Base-by-base conservation (phyloP, 1,140 invertebrate genomes). In the Himalopsyche phryganea region DNA sequence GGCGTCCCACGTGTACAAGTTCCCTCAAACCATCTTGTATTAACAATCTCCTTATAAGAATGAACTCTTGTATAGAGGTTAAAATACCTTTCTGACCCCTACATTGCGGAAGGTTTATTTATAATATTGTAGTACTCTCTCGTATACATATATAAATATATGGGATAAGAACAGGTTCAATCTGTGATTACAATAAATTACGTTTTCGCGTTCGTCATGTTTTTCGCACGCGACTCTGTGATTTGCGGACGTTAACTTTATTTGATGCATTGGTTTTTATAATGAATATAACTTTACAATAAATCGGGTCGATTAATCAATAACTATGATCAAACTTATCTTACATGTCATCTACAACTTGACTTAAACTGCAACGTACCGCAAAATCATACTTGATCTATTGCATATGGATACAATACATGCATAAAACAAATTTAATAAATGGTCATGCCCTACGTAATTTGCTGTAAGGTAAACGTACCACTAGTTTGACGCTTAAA, bases 101-200 rank as follows among this genome's bases (percentile, higher is more conserved):
- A 32, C 38, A 42, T 46, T 42, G 46, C 45, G 41, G 48, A 40
- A 51, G 55, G 47, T 50, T 58, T 50, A 44, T 44, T 60, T 53
- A 53, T 60, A 60, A 54, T 53, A 58, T 57, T 51, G 48, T n/a
- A 17, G 19, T 42, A 28, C 23, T 28, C 23, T 28, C 23, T 28
- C 9, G 4, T 28, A 9, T 28, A 9, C 23, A 28, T 28, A 28
- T 9, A 28, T 28, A 28, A 5, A 28, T 28, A 28, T 38, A 50
- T 45, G 55, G 55, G 55, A 52, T 38, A 53, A 47, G 51, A 50
- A 50, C 58, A 54, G 58, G 58, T 60, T 53, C 58, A 60, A 60
- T 54, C 50, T 58, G 55, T 50, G 55, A 58, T 58, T 58, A 58
- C 55, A 44, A 58, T 58, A 50, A 58, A 58, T 58, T 58, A 50